phyloP scores from a whole-genome alignment of 2,797 vertebrate species.

The Oreochromis grahami region DNA sequence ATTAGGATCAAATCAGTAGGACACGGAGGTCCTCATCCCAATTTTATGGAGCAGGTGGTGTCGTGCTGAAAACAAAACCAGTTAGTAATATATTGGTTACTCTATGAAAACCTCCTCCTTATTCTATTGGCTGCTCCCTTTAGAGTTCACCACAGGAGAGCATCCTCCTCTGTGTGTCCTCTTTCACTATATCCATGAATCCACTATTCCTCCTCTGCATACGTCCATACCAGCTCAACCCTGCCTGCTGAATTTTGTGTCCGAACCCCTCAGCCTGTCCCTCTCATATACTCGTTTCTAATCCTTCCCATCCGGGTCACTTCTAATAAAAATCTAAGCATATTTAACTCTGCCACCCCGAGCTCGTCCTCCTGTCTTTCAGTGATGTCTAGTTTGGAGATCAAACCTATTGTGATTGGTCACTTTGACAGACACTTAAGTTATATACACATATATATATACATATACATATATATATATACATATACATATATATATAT shows the following conservation, averaged over 20 bases:
- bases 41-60: neutral
- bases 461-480: too few relatives aligned
- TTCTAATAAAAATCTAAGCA: neutral
- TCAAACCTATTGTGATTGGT: neutral
- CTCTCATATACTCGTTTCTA: neutral
- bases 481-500: too few relatives aligned
- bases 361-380: neutral
- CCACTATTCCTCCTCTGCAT: neutral
- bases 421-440: neutral
- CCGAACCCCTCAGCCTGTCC: rapidly evolving
- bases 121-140: neutral
- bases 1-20: neutral
- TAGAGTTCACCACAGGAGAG: neutral
- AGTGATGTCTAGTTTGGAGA: neutral
- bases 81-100: neutral
- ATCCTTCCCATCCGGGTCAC: neutral
- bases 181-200: too few relatives aligned
- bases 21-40: neutral
- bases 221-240: rapidly evolving
- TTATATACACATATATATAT: rapidly evolving
- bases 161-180: neutral
- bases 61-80: neutral
- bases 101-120: neutral
- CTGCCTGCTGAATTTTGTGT: too few relatives aligned
- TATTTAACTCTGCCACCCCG: neutral